Evolutionary conservation across 2,888 invertebrate species (phyloP), one percentile per base, ranked within the genome.

Genomic region (Pogonocherus hispidulus): DNA sequence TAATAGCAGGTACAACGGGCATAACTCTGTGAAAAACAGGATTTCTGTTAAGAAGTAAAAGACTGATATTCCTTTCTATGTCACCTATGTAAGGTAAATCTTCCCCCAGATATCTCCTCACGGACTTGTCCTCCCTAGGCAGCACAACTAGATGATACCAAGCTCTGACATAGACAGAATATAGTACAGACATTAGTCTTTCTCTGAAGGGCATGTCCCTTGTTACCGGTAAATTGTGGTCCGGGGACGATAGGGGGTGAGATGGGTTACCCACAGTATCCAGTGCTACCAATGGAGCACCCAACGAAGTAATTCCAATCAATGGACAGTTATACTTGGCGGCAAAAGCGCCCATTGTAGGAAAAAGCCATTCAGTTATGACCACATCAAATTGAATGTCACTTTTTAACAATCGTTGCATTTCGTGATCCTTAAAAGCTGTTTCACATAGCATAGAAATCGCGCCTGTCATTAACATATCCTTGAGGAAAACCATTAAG

Each of bases 281-380:
- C 9, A 73, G 59, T 18, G 70, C 64, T 18, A 67, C 64, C n/a
- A 67, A 27, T 8, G 70, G 70, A 1, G 68, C 60, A 1, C 73
- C 70, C 47, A 80, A 62, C 3, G 82, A 80, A 5, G 75, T 67
- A 3, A 84, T 72, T 2, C 80, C 82, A 54, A 84, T 77, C 19
- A 82, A 64, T 0, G 83, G 83, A 65, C 78, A 79, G 0, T 80
- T 76, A 57, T 81, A 83, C 46, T 79, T 76, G 23, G 80, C 73
- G 0, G 71, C 76, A 65, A 83, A 78, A 9, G 77, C 79, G 4
- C 74, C 71, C 59, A 79, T 68, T 1, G 79, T 76, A 1, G 82
- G 80, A 54, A 72, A 75, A 8, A 78, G 56, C 67, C 76, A 76
- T 68, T 83, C 82, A 2, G 77, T 67, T 57, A 82, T 78, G 3